Base-by-base conservation (phyloP, 2,797 vertebrate species). In the Malurus leucopterus region DNA sequence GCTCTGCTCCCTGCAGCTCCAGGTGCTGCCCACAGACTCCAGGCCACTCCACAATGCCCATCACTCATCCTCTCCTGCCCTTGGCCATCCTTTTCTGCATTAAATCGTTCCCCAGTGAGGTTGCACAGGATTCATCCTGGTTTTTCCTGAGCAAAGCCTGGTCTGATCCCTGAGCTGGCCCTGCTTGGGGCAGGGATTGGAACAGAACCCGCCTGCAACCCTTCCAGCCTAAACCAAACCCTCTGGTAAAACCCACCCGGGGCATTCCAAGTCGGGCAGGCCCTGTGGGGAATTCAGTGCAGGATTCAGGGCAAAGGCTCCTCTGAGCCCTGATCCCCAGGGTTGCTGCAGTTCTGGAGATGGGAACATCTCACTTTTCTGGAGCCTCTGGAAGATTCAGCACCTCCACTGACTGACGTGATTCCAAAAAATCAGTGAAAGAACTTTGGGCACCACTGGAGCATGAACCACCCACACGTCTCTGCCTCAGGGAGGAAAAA, bases 381-480 rank as follows among this genome's bases (percentile, higher is more conserved):
- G 29, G 34, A 55, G 41, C 27, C 32, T 40, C 29, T 4, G 19
- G 50, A 14, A 50, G 8, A 29, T 55, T 85, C 76, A 78, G 46
- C 11, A 22, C 5, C 50, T 47, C 13, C 32, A 3, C 22, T 17
- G n/a, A 15, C 38, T 3, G 7, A 43, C 50, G 20, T 8, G 69
- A 7, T 55, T 19, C 20, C 27, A 23, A 36, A 71, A n/a, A 19
- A 11, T 19, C 46, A 9, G 20, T 8, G 32, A 34, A 78, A 61
- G 46, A 75, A 6, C 50, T 36, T 36, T 6, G 16, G 43, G 24
- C n/a, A 43, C 22, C 26, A n/a, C 8, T 0, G 1, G 27, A 75
- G 11, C 1, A 0, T 8, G 41, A 68, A 5, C 3, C 1, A 1
- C 26, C 3, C 41, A 20, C 2, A 4, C 0, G 0, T 26, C 21